A percentile compares a stretch with the other conserved stretches of the same genome.
These are phyloP conservation scores for Oophaga pumilio DNA, from an alignment of 2,113 vertebrate genomes.

Conservation along the genomic window DNA sequence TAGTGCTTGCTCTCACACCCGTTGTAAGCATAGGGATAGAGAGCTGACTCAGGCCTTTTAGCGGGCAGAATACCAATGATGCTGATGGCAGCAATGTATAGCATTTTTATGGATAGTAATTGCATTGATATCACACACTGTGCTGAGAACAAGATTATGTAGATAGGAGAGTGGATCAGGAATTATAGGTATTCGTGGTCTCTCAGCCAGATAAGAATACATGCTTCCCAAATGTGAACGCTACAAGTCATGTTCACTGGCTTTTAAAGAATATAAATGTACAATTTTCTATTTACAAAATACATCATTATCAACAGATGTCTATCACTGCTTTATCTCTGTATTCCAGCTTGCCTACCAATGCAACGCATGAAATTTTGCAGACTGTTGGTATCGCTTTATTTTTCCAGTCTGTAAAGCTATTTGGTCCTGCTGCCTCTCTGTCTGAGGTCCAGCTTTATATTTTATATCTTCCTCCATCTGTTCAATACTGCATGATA, in stretches of 20 bases:
- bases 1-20: too few species aligned
- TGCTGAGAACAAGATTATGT: neutral
- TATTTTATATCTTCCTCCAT: slow-evolving; percentile 27
- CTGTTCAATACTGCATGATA: slow-evolving; percentile 33
- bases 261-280: slow-evolving; percentile 31
- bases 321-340: slow-evolving; percentile 41
- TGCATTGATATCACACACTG: neutral
- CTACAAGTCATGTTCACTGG: neutral
- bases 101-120: neutral
- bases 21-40: too few species aligned
- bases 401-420: slow-evolving; percentile 21
- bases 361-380: slow-evolving; percentile 20
- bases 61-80: too few species aligned
- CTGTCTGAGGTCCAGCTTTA: slow-evolving; percentile 40
- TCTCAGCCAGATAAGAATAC: slow-evolving; percentile 11
- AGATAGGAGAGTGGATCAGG: neutral
- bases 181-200: neutral
- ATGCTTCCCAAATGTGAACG: neutral
- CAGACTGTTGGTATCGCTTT: slow-evolving; percentile 38
- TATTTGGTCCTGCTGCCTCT: slow-evolving; percentile 34
- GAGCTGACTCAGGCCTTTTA: too few species aligned
- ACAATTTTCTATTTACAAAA: slow-evolving; percentile 32
- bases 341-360: slow-evolving; percentile 31
- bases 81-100: too few species aligned
- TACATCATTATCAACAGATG: slow-evolving; percentile 32